Base-by-base conservation (phyloP, 2,113 vertebrate species). In the Irena cyanogastra region DNA sequence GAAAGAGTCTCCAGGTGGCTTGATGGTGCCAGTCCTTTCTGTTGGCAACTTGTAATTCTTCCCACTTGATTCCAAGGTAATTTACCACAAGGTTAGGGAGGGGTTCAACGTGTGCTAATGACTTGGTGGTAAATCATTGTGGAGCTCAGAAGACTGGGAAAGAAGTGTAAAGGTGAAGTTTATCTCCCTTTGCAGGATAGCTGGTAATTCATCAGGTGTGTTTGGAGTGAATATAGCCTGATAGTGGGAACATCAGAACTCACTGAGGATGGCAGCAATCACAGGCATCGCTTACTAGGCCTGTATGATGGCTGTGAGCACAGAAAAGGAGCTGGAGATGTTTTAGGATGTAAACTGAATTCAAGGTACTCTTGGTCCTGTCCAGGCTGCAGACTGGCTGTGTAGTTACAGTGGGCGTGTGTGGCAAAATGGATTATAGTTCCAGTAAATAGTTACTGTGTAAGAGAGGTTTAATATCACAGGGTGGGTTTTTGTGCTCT, bases 51-150 rank as follows among this genome's bases (percentile, higher is more conserved):
- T 28, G 30, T 15, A 22, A 39, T 50, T 94, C 35, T 56, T 82
- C 9, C 22, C 4, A 1, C 6, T 64, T 33, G 47, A 39, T 78
- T 72, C 45, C 6, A 49, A 54, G 49, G 11, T 22, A 64, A 41
- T 69, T 53, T 28, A 37, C 13, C 11, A 1, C 2, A 15, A 26
- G 23, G 5, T 11, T 41, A 49, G 77, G 72, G 50, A 71, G 33
- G 31, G 72, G 37, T 1, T 65, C 22, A 37, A 1, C 0, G 1
- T 59, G 13, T 50, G 56, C 33, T 54, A 4, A 33, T 35, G 60
- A 49, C 23, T 60, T 52, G 33, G 28, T 45, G 64, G 33, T 61
- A 61, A 61, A 54, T 80, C 28, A 35, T 6, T 41, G 59, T 2
- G 35, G 22, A 77, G 68, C 64, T 84, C 69, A 37, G 30, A 47